These are phyloP conservation scores for Moxostoma hubbsi DNA, from an alignment of 2,797 vertebrate genomes.

Conservation along the genomic window DNA sequence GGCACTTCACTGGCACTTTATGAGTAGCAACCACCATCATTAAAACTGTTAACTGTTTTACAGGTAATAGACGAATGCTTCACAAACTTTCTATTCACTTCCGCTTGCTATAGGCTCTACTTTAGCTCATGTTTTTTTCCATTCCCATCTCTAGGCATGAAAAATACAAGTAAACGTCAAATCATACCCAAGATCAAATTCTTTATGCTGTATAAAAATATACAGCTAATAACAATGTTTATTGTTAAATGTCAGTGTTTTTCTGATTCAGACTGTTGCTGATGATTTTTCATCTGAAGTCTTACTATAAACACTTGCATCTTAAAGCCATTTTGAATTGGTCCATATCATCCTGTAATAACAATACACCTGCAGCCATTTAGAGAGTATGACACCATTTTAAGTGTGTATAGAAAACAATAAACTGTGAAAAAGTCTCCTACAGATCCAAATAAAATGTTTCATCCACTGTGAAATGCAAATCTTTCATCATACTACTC, in stretches of 20 bases:
- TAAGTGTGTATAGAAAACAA: not conserved
- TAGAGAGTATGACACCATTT: constrained; percentile 5
- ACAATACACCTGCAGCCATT: constrained; percentile 28
- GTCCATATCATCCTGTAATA: constrained; percentile 21
- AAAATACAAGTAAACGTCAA: not conserved
- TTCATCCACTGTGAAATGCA: not conserved
- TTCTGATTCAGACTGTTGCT: not conserved
- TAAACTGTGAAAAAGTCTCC: not conserved
- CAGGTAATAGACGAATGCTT: not conserved
- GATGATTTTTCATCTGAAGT: constrained; percentile 7
- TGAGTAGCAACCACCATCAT: too few relatives aligned
- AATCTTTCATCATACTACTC: not conserved
- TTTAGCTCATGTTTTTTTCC: not conserved
- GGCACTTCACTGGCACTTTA: too few relatives aligned
- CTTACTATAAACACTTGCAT: not conserved
- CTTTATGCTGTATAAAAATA: not conserved
- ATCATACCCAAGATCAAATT: not conserved
- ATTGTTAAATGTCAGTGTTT: not conserved
- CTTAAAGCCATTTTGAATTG: constrained; percentile 48
- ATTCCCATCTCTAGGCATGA: not conserved
- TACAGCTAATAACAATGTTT: not conserved
- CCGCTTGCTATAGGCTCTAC: too few relatives aligned
- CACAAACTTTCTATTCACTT: not conserved
- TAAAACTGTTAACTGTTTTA: too few relatives aligned
- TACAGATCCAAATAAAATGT: not conserved